A percentile compares a stretch with the other conserved stretches of the same genome.
These are phyloP conservation scores for Panopea generosa DNA, from an alignment of 2,888 invertebrate species.

Conservation along the genomic window DNA sequence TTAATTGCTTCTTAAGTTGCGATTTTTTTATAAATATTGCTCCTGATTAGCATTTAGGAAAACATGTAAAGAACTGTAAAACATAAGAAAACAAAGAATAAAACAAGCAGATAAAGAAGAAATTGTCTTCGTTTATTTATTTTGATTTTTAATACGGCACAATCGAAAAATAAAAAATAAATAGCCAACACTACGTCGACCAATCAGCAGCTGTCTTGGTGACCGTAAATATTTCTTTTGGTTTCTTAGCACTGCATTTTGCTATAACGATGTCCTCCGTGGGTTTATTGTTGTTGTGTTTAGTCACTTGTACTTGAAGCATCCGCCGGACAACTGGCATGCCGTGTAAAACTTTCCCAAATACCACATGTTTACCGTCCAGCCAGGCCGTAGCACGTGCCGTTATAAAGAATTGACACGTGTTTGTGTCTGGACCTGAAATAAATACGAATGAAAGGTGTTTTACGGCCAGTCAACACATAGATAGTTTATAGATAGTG, in stretches of 20 bases:
- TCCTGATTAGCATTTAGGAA: too few species aligned
- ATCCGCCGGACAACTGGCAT: conserved; percentile 93
- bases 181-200: too few species aligned
- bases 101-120: too few species aligned
- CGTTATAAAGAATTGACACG: conserved; percentile 97
- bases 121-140: too few species aligned
- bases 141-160: too few species aligned
- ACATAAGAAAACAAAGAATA: too few species aligned
- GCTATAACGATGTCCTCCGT: conserved; percentile 89
- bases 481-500: too few species aligned
- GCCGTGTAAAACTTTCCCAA: conserved; percentile 93
- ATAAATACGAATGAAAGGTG: conserved; percentile 61
- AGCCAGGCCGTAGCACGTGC: conserved; percentile 94
- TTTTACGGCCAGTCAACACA: too few species aligned
- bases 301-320: conserved; percentile 90
- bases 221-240: conserved; percentile 68
- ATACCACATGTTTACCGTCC: conserved; percentile 94
- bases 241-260: conserved; percentile 88
- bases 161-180: too few species aligned
- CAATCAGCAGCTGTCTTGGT: conserved; percentile 50
- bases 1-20: too few species aligned
- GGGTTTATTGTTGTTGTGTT: conserved; percentile 88
- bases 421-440: conserved; percentile 93
- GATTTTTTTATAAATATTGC: too few species aligned
- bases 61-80: too few species aligned